These are phyloP conservation scores for Poeciliopsis gracilis DNA, from an alignment of 2,797 vertebrate genomes.

Conservation along the genomic window DNA sequence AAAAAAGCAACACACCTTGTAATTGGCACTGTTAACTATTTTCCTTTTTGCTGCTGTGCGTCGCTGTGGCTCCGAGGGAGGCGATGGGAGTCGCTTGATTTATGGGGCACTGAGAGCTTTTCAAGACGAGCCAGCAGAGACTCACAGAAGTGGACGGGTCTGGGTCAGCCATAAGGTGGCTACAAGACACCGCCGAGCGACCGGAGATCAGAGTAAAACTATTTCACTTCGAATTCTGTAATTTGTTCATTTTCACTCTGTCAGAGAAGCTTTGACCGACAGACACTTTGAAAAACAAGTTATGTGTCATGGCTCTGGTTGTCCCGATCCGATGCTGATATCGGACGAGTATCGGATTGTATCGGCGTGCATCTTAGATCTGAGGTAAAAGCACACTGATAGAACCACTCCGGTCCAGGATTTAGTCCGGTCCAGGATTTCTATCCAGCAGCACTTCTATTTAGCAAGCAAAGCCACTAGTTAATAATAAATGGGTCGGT, in stretches of 20 bases:
- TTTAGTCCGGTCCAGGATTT: background rate
- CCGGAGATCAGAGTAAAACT: background rate
- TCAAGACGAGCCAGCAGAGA: conserved; percentile 55
- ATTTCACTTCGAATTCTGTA: background rate
- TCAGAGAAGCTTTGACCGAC: background rate
- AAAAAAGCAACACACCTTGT: conserved; percentile 68
- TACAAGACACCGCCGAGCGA: background rate
- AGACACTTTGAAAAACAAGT: background rate
- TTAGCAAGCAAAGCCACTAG: background rate
- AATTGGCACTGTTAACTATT: conserved; percentile 71
- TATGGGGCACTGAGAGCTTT: conserved; percentile 60
- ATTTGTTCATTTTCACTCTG: background rate
- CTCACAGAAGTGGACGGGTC: conserved; percentile 26
- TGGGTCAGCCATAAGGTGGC: background rate
- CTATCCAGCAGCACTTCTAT: background rate
- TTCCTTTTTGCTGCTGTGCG: conserved; percentile 61
- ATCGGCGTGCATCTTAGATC: background rate
- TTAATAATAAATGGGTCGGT: background rate
- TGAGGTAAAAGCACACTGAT: too few species aligned
- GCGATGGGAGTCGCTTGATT: conserved; percentile 55
- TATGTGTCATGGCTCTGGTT: background rate
- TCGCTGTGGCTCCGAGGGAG: conserved; percentile 56
- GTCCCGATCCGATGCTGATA: background rate
- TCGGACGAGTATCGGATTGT: background rate
- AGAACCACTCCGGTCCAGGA: too few species aligned